Conservation (phyloP, 1,140 invertebrate genomes). For the Anastrepha obliqua region DNA sequence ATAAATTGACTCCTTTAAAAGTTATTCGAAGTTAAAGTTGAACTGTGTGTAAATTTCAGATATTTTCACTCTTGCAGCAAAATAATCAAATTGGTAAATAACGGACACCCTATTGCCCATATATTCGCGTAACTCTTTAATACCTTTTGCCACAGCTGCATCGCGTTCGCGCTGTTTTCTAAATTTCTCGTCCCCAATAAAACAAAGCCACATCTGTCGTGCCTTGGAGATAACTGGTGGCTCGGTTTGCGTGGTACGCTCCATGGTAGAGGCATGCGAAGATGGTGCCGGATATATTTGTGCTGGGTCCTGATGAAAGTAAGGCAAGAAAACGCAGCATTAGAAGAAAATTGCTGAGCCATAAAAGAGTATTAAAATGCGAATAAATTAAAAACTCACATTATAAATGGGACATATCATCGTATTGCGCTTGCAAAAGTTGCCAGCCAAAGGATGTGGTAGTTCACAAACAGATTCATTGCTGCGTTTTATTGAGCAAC, state of each 20-base stretch:
- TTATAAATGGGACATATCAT: constrained; percentile 80
- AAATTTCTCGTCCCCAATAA: constrained; percentile 86
- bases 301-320: constrained; percentile 73
- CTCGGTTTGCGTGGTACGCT: constrained; percentile 89
- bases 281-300: constrained; percentile 66
- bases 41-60: no score
- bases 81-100: no score
- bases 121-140: neutral
- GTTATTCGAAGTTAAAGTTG: no score
- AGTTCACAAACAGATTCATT: constrained; percentile 61
- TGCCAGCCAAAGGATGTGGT: constrained; percentile 57
- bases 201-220: constrained; percentile 86
- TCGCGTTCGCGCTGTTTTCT: constrained; percentile 84
- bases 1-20: no score
- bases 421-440: constrained; percentile 75
- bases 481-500: constrained; percentile 58
- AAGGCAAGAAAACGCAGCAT: neutral
- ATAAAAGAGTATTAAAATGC: neutral
- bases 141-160: constrained; percentile 77
- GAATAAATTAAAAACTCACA: constrained; percentile 69
- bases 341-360: neutral
- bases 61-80: no score
- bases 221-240: constrained; percentile 81
- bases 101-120: no score
- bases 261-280: constrained; percentile 78